These are phyloP conservation scores for Atractosteus spatula DNA, from an alignment of 2,113 vertebrate species.

Conservation along the genomic window DNA sequence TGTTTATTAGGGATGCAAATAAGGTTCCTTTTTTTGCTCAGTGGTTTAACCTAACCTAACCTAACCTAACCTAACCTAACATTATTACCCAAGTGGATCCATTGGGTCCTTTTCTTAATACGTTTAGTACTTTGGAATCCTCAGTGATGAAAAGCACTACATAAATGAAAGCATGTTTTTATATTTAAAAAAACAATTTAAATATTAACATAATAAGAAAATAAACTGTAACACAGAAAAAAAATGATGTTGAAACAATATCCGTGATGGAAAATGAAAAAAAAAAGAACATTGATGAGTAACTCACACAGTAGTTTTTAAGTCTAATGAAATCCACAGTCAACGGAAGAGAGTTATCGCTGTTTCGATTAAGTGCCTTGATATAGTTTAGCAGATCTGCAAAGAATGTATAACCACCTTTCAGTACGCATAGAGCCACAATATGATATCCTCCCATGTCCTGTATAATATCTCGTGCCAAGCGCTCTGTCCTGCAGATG, in stretches of 20 bases:
- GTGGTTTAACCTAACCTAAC: no score
- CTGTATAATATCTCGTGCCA: slow-evolving; percentile 76
- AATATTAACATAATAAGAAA: no score
- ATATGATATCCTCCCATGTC: slow-evolving; percentile 79
- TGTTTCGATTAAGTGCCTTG: slow-evolving; percentile 77
- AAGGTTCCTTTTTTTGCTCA: no score
- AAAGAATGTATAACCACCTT: slow-evolving; percentile 85
- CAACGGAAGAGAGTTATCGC: slow-evolving; percentile 75
- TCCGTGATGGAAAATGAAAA: slow-evolving; percentile 18
- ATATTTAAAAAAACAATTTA: no score
- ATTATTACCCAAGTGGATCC: no score
- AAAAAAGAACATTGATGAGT: slow-evolving; percentile 23
- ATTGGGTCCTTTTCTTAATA: no score
- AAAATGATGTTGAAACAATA: neutral
- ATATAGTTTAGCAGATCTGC: slow-evolving; percentile 83
- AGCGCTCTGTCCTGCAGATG: slow-evolving; percentile 69
- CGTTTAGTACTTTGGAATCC: no score
- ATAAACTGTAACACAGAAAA: no score
- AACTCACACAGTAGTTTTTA: slow-evolving; percentile 77
- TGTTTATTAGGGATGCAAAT: no score
- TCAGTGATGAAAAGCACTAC: no score
- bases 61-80: no score
- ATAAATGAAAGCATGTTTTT: no score
- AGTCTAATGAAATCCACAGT: slow-evolving; percentile 81
- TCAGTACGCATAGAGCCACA: slow-evolving; percentile 79